phyloP scores from a whole-genome alignment of 2,888 invertebrate species.

The Mongoloraphidia duomilia region DNA sequence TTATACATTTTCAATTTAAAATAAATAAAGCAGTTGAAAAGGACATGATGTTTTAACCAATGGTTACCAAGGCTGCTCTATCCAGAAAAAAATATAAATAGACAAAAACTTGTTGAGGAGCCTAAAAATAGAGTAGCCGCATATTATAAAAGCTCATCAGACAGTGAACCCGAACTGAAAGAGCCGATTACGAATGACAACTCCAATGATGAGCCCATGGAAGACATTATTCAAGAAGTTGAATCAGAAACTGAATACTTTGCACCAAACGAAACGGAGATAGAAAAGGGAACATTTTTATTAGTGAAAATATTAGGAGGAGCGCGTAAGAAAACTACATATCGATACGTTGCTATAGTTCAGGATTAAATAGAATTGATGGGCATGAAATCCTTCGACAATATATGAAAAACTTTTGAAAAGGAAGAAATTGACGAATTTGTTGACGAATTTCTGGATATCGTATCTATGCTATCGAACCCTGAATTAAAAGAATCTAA shows the following conservation, averaged over 20 bases:
- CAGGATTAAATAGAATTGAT: background rate
- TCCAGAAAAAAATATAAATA: constrained; percentile 12
- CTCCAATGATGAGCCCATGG: constrained; percentile 9
- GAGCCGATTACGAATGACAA: constrained; percentile 9
- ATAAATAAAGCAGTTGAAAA: too few species aligned
- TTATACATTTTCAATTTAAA: too few species aligned
- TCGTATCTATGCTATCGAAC: too few species aligned
- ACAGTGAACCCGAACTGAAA: constrained; percentile 11
- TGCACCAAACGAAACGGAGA: constrained; percentile 1
- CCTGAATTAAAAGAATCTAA: too few species aligned
- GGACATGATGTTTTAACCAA: too few species aligned
- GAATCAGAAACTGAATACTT: constrained; percentile 6
- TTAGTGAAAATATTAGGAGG: constrained; percentile 4
- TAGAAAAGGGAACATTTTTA: constrained; percentile 3
- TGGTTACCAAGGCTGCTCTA: too few species aligned
- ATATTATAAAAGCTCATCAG: constrained; percentile 5
- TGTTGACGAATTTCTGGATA: too few species aligned
- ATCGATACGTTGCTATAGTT: background rate
- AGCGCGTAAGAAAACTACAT: constrained; percentile 3
- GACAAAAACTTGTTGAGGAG: constrained; percentile 9
- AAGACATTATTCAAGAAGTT: constrained; percentile 2
- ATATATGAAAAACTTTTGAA: background rate
- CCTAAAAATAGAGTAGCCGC: constrained; percentile 11
- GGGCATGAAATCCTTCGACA: background rate
- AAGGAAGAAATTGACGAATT: background rate